Evolutionary conservation across 23 tunicate genomes (phyloP), one percentile per base, ranked within the genome.

Genomic region (Styela plicata): DNA sequence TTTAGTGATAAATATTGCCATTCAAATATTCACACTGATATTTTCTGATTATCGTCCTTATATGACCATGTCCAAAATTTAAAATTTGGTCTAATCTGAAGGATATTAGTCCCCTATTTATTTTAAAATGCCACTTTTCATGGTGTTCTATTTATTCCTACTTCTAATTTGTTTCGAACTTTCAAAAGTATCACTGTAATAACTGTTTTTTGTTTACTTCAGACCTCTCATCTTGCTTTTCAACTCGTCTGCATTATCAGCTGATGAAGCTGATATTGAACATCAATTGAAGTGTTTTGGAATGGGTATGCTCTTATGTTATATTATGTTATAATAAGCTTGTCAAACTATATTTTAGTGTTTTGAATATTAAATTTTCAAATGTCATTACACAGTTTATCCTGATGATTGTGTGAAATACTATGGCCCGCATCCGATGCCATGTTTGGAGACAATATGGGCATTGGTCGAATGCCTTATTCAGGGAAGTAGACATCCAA

Each of bases 401-500:
- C 37, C 36, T 17, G 34, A 27, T 32, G 17, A 30, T 34, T 71
- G 77, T 32, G 3, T 36, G 5, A 71, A 71, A 28, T 71, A 71
- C 17, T 82, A 82, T 52, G 85, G 85, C 3, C 76, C 77, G 2
- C 85, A 82, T 22, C 61, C 79, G 10, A 69, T 82, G 1, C 79
- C 69, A 20, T 82, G 85, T 27, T 16, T 82, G 67, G 37, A 36
- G 19, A 82, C 79, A 34, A 36, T 82, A 18, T 82, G 85, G 85
- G 79, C 69, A 24, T 22, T 52, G 28, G 35, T 35, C 28, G 69
- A 35, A 24, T 76, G 81, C n/a, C 0, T 53, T 10, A 17, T 7
- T 0, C 24, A 36, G 23, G 81, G 81, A 26, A 53, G 19, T 13
- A 36, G 18, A 29, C 64, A 76, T 76, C 81, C 81, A 1, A 17